These are phyloP conservation scores for Sylvia borin DNA, from an alignment of 2,797 vertebrate species.

Conservation along the genomic window DNA sequence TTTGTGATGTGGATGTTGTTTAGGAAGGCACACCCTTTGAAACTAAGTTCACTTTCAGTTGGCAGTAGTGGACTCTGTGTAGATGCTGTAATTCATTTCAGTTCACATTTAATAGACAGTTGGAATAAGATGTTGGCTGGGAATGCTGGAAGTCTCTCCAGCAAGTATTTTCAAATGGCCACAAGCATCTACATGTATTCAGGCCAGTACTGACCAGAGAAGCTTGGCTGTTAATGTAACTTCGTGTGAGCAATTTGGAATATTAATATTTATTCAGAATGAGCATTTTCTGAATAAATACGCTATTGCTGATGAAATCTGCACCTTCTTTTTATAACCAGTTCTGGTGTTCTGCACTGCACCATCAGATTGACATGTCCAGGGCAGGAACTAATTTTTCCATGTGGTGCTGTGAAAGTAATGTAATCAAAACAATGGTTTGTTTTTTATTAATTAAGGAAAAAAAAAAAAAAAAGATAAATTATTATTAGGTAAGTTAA, in stretches of 20 bases:
- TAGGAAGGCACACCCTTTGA: background rate
- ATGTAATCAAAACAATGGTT: background rate
- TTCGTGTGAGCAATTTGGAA: background rate
- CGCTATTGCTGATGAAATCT: background rate
- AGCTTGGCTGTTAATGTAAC: background rate
- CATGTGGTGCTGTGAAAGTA: background rate
- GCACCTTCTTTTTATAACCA: background rate
- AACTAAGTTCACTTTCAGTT: background rate
- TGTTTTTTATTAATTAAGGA: accelerated
- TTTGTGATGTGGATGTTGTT: background rate
- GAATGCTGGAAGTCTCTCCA: background rate
- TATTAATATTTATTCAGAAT: background rate
- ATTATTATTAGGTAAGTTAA: background rate
- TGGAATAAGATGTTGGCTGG: background rate
- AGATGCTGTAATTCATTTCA: background rate
- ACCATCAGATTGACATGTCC: background rate
- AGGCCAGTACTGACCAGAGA: background rate
- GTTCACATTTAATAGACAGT: background rate
- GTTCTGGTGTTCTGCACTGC: background rate
- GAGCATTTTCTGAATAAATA: background rate
- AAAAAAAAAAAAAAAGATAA: background rate
- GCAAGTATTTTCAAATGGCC: background rate
- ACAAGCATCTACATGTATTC: background rate
- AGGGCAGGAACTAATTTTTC: background rate
- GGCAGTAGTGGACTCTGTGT: background rate